Base-by-base conservation (phyloP, 1,140 invertebrate species). In the Drosophila parabipectinata region DNA sequence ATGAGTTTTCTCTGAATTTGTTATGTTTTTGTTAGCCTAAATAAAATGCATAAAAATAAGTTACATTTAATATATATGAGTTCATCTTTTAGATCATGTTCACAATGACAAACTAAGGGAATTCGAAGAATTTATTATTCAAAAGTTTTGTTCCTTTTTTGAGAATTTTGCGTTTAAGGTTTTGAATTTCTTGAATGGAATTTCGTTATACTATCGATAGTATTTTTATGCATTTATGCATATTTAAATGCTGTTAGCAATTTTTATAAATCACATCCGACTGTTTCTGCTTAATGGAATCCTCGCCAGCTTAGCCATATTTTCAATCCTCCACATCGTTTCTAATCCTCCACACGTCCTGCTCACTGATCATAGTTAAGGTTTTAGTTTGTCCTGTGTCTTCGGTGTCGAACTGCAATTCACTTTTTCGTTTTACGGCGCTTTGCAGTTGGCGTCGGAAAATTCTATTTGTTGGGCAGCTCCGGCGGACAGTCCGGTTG, bases 401-500 rank as follows among this genome's bases (percentile, higher is more conserved):
- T 51, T 45, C 18, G 55, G n/a, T 57, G 72, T 76, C 82, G 71
- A 87, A 91, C 89, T 90, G 88, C 88, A 87, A 91, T 73, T 88
- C 75, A 91, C 74, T 91, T 91, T 76, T 91, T 91, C 48, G 85
- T 91, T 69, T 91, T 91, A 58, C 90, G 85, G 69, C 90, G 90
- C 53, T 91, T 91, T 88, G 90, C 90, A 91, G 89, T 91, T 91
- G 89, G 79, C 72, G 83, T 74, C 90, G 90, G 87, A 69, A 90
- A 91, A 91, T 91, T 91, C 90, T 91, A 91, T 91, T 94, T 95
- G 95, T 93, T 96, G 96, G 82, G 95, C 95, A 80, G 94, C 95
- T 92, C 96, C 32, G 96, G 96, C 37, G 97, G 97, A 93, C 96
- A 97, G 93, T 99, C 98, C 15, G 97, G 97, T 93, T 99, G 98